A percentile compares a stretch with the other conserved stretches of the same genome.
Conservation (phyloP, 2,888 invertebrate species). For the Microplitis manilae region DNA sequence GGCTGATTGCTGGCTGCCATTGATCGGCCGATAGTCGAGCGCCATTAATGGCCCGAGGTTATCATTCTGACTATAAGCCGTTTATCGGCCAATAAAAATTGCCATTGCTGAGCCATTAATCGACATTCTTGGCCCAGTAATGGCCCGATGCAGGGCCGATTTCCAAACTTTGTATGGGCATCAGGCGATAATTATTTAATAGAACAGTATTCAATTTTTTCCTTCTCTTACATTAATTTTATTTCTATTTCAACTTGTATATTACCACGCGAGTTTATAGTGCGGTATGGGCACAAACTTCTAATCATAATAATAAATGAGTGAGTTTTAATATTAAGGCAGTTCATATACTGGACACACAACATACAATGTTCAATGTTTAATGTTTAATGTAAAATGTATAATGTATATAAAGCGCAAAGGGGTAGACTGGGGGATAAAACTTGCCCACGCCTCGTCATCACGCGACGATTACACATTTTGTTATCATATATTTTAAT, state of each 20-base stretch:
- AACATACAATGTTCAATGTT: neutral
- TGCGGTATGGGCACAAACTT: neutral
- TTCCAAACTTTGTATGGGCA: too few species aligned
- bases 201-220: neutral
- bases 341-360: neutral
- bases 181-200: neutral
- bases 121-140: too few species aligned
- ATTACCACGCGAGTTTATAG: neutral
- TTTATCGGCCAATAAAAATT: too few species aligned
- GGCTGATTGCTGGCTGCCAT: too few species aligned
- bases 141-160: too few species aligned
- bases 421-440: neutral
- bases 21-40: too few species aligned
- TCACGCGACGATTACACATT: conserved; percentile 1
- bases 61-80: too few species aligned
- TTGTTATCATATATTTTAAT: neutral
- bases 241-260: neutral
- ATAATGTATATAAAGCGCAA: neutral
- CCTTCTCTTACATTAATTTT: neutral
- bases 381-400: too few species aligned
- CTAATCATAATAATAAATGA: neutral
- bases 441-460: neutral
- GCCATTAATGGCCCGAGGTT: too few species aligned
- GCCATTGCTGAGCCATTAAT: too few species aligned
- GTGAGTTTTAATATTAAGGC: neutral